Evolutionary conservation across 2,797 vertebrate species (phyloP).

Genomic region (Rachycentron canadum): DNA sequence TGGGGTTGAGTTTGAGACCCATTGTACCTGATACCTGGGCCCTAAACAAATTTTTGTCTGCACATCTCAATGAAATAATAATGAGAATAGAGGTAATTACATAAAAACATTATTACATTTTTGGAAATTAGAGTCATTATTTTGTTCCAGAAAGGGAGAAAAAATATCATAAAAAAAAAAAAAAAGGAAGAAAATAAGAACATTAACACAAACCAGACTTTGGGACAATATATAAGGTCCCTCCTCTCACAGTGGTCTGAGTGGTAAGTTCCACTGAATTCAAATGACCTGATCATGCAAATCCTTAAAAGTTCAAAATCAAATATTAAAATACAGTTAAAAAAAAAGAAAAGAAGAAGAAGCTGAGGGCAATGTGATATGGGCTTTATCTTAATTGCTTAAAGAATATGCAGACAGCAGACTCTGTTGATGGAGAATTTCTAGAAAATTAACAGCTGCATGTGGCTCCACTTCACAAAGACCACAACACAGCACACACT

Average conservation of each 20-base stretch:
- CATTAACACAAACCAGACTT: no score
- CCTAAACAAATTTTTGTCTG: no score
- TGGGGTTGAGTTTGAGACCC: no score
- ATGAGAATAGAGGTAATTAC: no score
- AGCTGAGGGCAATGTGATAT: neutral
- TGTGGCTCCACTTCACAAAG: constrained; percentile 33
- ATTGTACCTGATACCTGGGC: no score
- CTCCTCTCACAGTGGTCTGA: neutral
- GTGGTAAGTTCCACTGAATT: no score
- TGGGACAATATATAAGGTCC: neutral
- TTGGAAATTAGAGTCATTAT: no score
- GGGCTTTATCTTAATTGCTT: neutral
- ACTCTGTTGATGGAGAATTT: constrained; percentile 7
- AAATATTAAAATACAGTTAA: neutral
- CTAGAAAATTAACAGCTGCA: constrained; percentile 6
- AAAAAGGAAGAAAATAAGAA: neutral
- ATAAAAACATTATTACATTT: no score
- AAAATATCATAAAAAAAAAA: neutral
- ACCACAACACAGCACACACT: neutral
- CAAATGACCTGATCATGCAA: no score
- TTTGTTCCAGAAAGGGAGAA: no score
- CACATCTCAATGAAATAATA: no score
- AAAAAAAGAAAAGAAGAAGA: no score
- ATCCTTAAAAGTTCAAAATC: neutral
- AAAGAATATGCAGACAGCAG: neutral